Base-by-base conservation (phyloP, 1,140 invertebrate species). In the Ceratoteleas bidentatus region DNA sequence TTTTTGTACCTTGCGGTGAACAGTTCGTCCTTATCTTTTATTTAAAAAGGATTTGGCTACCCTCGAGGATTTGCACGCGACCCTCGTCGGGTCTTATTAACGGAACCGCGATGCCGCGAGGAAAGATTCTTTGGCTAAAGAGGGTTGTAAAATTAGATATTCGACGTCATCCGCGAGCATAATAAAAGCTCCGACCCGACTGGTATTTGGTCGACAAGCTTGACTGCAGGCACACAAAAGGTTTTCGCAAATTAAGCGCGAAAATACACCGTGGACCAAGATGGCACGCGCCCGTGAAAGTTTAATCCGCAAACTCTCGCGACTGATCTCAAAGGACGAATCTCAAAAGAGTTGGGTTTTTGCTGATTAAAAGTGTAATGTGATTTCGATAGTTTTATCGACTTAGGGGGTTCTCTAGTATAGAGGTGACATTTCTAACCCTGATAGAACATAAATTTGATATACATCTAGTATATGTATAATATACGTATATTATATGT, bases 41-140 rank as follows among this genome's bases (percentile, higher is more conserved):
- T 61, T 76, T 76, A 56, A 76, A 68, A 76, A 76, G 64, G 73
- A 68, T 76, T 76, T 62, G 32, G 11, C 56, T 40, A 68, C 56
- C 40, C 54, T 34, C 24, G 57, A 61, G 49, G 49, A 68, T 76
- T 76, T 68, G 49, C 54, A 52, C 50, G 47, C 56, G 73, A 61
- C 73, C 68, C 68, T 68, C 33, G 56, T 50, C 38, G 34, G 24
- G 61, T 56, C 56, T 62, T 54, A 68, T 75, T 75, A 76, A 76
- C 50, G 58, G 47, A 56, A 62, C 69, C 50, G 60, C 32, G n/a
- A 13, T 13, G 54, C 6, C 33, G 47, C 53, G 72, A 66, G 72
- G 60, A 66, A 66, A 47, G 38, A 53, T 60, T 47, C 32, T 58
- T 16, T 15, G 49, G 11, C 34, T 60, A 43, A 69, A 60, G 50